Evolutionary conservation across 2,113 vertebrate species (phyloP).

Genomic region (Zosterops hypoxanthus): DNA sequence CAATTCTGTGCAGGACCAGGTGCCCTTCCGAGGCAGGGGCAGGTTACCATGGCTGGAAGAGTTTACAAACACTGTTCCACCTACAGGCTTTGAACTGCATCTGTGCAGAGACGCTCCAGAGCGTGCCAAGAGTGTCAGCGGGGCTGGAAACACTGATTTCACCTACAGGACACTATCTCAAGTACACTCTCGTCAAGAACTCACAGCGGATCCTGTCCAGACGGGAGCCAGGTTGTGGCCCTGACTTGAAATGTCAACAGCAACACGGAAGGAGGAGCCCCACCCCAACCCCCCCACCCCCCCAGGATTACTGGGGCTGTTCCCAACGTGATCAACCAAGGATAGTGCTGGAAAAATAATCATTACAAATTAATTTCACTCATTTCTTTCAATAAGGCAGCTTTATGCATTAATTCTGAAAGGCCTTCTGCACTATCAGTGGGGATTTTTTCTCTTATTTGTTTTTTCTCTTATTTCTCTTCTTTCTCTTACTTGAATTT

Average conservation of each 20-base stretch:
- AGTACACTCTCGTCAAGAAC: not conserved
- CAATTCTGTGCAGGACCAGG: not conserved
- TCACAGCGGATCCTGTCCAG: constrained; percentile 2
- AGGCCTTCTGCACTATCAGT: not conserved
- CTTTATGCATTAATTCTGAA: not conserved
- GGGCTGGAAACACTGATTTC: constrained; percentile 60
- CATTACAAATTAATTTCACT: not conserved
- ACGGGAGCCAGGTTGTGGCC: not conserved
- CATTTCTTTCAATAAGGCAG: not conserved
- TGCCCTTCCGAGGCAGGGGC: not conserved
- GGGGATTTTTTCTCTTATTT: not conserved
- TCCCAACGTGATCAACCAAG: not conserved
- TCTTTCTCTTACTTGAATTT: not conserved
- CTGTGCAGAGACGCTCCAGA: not conserved
- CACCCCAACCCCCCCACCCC: not conserved
- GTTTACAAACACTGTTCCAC: constrained; percentile 60
- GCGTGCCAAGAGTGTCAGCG: not conserved
- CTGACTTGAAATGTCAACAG: constrained; percentile 44
- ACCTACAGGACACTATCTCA: constrained; percentile 51
- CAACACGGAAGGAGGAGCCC: not conserved
- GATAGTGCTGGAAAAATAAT: not conserved
- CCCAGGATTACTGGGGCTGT: not conserved
- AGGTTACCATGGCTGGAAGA: constrained; percentile 30
- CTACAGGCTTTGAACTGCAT: constrained; percentile 31
- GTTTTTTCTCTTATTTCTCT: not conserved